phyloP scores from a whole-genome alignment of 2,888 invertebrate genomes.

The Octonoba sinensis region DNA sequence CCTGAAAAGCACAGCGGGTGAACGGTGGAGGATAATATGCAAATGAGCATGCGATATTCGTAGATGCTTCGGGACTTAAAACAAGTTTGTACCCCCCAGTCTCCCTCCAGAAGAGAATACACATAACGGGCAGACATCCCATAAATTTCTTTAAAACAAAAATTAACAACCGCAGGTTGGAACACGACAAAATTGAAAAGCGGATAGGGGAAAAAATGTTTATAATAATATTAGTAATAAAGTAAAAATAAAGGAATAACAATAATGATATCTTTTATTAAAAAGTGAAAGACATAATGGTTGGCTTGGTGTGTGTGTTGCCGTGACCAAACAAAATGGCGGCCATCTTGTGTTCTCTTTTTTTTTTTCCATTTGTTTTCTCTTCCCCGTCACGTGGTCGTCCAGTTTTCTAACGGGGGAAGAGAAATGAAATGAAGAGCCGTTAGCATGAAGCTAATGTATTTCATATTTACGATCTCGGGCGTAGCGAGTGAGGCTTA shows the following conservation, averaged over 20 bases:
- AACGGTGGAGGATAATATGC: conserved; percentile 46
- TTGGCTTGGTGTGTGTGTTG: conserved; percentile 20
- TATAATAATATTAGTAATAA: no score
- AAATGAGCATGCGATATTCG: conserved; percentile 45
- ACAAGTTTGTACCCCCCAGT: conserved; percentile 27
- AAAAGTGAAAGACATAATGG: conserved; percentile 60
- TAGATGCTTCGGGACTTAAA: conserved; percentile 46
- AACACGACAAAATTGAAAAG: conserved; percentile 28
- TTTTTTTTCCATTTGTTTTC: conserved; percentile 30
- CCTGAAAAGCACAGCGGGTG: conserved; percentile 24
- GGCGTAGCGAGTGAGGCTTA: conserved; percentile 43
- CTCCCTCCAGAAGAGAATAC: conserved; percentile 9
- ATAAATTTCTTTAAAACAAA: conserved; percentile 65
- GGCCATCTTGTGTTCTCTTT: conserved; percentile 25
- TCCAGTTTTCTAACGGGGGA: conserved; percentile 32
- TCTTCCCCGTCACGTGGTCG: conserved; percentile 39
- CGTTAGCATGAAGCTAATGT: conserved; percentile 63
- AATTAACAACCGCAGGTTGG: conserved; percentile 43
- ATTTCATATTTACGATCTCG: conserved; percentile 63
- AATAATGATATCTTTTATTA: conserved; percentile 63
- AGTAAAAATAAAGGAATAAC: conserved; percentile 28
- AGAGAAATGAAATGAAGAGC: conserved; percentile 45
- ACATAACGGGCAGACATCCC: conserved; percentile 52
- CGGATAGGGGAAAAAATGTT: background rate
- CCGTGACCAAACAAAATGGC: conserved; percentile 35